phyloP scores from a whole-genome alignment of 2,113 vertebrate genomes.

The Ploceus nigricollis region DNA sequence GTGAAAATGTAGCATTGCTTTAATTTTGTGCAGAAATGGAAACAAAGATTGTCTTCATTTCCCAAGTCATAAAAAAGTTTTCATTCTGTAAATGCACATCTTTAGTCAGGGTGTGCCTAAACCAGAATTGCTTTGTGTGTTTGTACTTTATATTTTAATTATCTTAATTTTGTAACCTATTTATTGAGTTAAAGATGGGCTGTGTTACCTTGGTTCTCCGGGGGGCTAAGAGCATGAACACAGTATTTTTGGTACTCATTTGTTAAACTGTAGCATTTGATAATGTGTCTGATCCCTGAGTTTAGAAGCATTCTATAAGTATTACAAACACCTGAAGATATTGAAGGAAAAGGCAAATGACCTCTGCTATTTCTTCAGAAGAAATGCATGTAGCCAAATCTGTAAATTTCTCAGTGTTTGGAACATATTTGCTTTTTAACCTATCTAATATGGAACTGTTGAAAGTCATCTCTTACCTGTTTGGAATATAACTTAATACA shows the following conservation, averaged over 20 bases:
- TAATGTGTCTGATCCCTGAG: background rate
- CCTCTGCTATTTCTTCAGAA: background rate
- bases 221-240: background rate
- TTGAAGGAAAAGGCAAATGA: background rate
- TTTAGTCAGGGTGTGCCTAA: background rate
- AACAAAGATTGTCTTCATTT: background rate
- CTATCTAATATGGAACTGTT: background rate
- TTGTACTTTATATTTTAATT: background rate
- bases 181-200: background rate
- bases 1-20: background rate
- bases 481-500: background rate
- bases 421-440: background rate
- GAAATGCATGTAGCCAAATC: background rate
- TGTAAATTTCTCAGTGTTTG: background rate
- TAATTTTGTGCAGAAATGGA: background rate
- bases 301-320: background rate
- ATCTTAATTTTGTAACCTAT: background rate
- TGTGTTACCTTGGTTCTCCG: background rate
- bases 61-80: background rate
- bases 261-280: background rate
- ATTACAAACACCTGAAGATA: background rate
- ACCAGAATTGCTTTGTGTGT: background rate
- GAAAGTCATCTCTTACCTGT: background rate
- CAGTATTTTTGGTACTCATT: background rate
- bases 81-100: background rate